Evolutionary conservation across 2,797 vertebrate species (phyloP), one percentile per base, ranked within the genome.

Genomic region (Coregonus suidteri): DNA sequence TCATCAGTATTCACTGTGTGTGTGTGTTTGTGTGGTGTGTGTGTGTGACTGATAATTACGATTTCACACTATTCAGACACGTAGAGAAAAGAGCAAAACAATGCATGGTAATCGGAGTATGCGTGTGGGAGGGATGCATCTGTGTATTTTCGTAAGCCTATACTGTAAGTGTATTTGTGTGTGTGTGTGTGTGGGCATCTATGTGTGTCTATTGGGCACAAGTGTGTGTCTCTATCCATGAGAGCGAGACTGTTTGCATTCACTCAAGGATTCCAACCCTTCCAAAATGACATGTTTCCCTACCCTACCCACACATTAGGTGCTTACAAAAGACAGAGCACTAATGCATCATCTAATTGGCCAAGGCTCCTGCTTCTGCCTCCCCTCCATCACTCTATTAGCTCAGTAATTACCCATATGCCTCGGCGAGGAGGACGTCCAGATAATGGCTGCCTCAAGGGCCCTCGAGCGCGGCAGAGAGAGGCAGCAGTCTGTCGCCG

Each of bases 271-370:
- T 93, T 90, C 90, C 87, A 90, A 93, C 93, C 93, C 92, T 93
- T 93, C 90, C 91, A 88, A 94, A 93, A 94, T 93, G 92, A 92
- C 92, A 93, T 91, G 91, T 93, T 73, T 77, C 77, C 77, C 89
- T 89, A 91, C 89, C 96, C 9, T 47, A 47, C 95, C 96, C 96
- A 97, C 97, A 98, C 97, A 99, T 98, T 98, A 99, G 96, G 96
- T 96, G 97, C 96, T 98, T 97, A 98, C 97, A 98, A 98, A 94
- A 98, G 97, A 97, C 93, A 97, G 97, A 96, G 96, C 97, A 96
- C 97, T 98, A 98, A 99, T 99, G 97, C 97, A 97, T 98, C 97
- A 98, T 98, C 96, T 99, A 98, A 98, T 99, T 98, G 97, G 97
- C 96, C 96, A 95, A 97, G 97, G 97, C 96, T 97, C 96, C 97